Evolutionary conservation across 2,888 invertebrate species (phyloP), one percentile per base, ranked within the genome.

Genomic region (Acrocera orbiculus): DNA sequence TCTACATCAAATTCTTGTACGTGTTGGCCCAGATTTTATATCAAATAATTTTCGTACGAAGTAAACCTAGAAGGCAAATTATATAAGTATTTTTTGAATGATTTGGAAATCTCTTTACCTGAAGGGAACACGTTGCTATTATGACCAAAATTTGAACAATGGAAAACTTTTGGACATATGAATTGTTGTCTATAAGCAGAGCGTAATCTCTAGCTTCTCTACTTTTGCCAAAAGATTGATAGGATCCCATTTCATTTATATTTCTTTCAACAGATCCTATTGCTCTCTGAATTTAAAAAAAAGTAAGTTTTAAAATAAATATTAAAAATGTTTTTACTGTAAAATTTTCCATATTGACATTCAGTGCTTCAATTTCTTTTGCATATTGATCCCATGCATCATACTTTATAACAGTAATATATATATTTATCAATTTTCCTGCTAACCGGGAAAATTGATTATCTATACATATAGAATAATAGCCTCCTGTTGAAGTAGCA

Each of bases 301-400:
- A 35, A 23, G 23, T 23, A 8, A 22, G 10, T 22, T 4, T 22
- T 4, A 22, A 22, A 6, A 6, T 10, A 22, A 22, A 22, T 22
- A 6, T 22, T 19, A 17, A n/a, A 27, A n/a, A 1, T 23, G 8
- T 9, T 15, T 46, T 69, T 58, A 85, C 87, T 29, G 90, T 90
- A 49, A 90, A 89, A 56, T 90, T 92, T 45, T 79, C 75, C 49
- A 90, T 85, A 45, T 86, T 82, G 52, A 87, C 66, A 52, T 89
- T 80, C 39, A 89, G 57, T 28, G 80, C 80, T 51, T 89, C 82
- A 15, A 92, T 68, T 61, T 93, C 92, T 53, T 85, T 76, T 0
- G 86, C 74, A 48, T 83, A 90, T 50, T 81, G 73, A 48, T 89
- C 85, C 93, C 93, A 93, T 57, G 85, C 76, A 50, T 90, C 89